phyloP scores from a whole-genome alignment of 1,140 invertebrate species.

The Colletes latitarsis region DNA sequence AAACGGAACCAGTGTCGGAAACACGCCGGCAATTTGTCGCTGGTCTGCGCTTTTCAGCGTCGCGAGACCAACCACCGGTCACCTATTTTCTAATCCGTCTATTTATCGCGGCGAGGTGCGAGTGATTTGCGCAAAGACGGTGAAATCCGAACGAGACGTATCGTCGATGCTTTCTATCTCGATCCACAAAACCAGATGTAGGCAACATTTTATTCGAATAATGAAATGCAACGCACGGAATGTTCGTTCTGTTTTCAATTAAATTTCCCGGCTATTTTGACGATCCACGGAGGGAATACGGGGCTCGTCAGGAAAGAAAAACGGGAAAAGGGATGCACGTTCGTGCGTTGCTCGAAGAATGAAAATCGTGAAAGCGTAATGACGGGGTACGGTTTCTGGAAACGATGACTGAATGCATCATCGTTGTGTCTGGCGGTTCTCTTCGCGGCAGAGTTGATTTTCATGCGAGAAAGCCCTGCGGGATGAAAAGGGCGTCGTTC shows the following conservation, averaged over 20 bases:
- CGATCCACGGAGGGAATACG: neutral
- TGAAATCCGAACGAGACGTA: slow-evolving; percentile 4
- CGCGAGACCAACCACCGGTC: neutral
- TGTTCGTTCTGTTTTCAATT: neutral
- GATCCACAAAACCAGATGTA: neutral
- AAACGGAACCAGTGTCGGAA: slow-evolving; percentile 1
- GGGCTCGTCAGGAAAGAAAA: neutral
- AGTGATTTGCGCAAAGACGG: neutral
- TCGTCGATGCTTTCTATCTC: neutral
- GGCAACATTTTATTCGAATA: too few relatives aligned
- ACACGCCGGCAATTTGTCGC: slow-evolving; percentile 38
- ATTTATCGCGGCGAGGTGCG: neutral
- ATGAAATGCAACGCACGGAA: too few relatives aligned
- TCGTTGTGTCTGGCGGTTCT: slow-evolving; percentile 8
- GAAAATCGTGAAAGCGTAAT: slow-evolving; percentile 10
- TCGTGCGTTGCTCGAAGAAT: neutral
- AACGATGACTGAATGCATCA: slow-evolving; percentile 27
- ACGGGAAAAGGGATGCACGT: neutral
- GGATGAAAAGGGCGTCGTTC: neutral
- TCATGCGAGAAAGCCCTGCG: slow-evolving; percentile 1
- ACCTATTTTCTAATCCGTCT: slow-evolving; percentile 20
- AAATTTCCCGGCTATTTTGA: neutral
- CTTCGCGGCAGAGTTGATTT: neutral
- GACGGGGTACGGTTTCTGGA: neutral
- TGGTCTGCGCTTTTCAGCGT: slow-evolving; percentile 5